Percentiles rank a stretch among this genome's conserved stretches.
Evolutionary conservation across 1,140 invertebrate species (phyloP).

Genomic region (Orchestia grillus): DNA sequence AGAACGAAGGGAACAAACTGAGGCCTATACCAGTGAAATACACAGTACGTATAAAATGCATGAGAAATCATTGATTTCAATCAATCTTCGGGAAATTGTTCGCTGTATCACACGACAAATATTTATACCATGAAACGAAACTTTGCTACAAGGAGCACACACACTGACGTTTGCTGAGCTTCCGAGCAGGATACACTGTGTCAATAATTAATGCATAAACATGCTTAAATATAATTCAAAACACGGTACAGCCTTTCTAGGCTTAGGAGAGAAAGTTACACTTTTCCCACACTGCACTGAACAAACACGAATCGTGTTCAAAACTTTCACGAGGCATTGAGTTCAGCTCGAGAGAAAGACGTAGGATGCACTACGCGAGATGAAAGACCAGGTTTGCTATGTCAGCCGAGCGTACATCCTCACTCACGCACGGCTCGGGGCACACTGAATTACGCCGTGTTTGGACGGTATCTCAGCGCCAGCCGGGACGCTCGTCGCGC

Average conservation of each 20-base stretch:
- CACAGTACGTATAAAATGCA: no score
- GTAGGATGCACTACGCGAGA: constrained; percentile 14
- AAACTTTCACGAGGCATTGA: constrained; percentile 40
- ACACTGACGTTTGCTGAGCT: not conserved
- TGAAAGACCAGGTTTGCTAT: not conserved
- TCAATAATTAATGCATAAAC: not conserved
- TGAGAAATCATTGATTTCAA: no score
- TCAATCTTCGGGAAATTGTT: no score
- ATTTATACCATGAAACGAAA: no score
- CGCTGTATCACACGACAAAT: no score
- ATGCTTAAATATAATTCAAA: not conserved
- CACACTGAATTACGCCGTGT: constrained; percentile 46
- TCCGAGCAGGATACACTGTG: not conserved
- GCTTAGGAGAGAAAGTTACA: not conserved
- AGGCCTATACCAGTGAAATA: no score
- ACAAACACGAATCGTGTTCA: not conserved
- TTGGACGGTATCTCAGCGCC: constrained; percentile 32
- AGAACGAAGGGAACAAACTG: no score
- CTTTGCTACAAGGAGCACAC: not conserved
- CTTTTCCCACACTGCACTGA: not conserved
- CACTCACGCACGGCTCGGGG: constrained; percentile 6
- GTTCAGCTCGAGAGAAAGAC: constrained; percentile 5
- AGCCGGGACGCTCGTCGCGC: not conserved
- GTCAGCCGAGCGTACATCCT: not conserved
- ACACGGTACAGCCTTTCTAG: not conserved